These are phyloP conservation scores for Drosophila birchii DNA, from an alignment of 2,888 invertebrate genomes.

Conservation along the genomic window DNA sequence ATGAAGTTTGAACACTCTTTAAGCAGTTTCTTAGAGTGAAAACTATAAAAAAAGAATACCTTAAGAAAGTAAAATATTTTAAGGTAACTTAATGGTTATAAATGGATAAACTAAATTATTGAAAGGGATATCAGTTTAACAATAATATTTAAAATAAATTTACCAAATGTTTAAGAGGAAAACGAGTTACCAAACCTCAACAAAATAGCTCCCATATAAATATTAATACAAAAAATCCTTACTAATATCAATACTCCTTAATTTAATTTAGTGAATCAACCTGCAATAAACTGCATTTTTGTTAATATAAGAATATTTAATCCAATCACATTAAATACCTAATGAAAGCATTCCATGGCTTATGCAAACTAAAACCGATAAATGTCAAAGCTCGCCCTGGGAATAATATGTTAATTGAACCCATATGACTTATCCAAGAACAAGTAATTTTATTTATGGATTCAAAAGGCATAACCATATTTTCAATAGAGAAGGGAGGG, in stretches of 20 bases:
- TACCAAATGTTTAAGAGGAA: no score
- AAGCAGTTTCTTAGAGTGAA: background rate
- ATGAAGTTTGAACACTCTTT: slow-evolving; percentile 24
- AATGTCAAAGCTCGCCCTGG: slow-evolving; percentile 17
- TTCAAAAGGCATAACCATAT: background rate
- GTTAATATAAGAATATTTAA: background rate
- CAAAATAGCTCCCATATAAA: no score
- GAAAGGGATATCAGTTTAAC: background rate
- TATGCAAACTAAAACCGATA: slow-evolving; percentile 21
- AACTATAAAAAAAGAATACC: no score
- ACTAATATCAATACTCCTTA: background rate
- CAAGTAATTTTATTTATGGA: slow-evolving; percentile 2
- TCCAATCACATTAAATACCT: background rate
- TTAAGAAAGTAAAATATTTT: no score
- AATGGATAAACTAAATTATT: no score
- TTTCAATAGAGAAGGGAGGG: background rate
- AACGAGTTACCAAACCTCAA: no score
- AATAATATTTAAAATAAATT: background rate
- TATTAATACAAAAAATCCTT: no score
- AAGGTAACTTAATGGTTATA: no score
- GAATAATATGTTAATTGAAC: slow-evolving; percentile 13
- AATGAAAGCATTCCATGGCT: background rate
- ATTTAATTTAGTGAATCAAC: background rate
- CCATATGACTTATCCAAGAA: background rate
- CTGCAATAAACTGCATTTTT: background rate